Percentiles rank a stretch among this genome's conserved stretches.
These are phyloP conservation scores for Condylura cristata DNA, from an alignment of 2,113 vertebrate species.

Conservation along the genomic window DNA sequence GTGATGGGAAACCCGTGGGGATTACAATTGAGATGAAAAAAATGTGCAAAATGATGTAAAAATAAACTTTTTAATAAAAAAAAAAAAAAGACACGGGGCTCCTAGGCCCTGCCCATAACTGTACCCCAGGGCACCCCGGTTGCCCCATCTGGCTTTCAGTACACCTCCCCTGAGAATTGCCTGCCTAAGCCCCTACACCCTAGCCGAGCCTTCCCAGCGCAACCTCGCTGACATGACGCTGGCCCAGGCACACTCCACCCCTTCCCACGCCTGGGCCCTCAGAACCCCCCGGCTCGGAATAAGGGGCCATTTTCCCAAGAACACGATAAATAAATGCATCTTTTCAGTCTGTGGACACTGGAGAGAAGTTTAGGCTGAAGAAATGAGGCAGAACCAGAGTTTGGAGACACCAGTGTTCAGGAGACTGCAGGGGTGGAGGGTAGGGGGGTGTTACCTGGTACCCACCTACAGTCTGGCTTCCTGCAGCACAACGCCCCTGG, in stretches of 20 bases:
- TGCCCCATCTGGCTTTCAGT: background rate
- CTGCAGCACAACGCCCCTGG: slow-evolving; percentile 79
- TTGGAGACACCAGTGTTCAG: background rate
- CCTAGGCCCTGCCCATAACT: fast-evolving
- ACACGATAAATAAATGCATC: fast-evolving
- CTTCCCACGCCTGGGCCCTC: no score
- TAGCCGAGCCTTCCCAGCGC: background rate
- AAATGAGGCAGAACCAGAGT: background rate
- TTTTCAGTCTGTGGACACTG: background rate
- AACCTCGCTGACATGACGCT: background rate
- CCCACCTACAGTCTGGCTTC: slow-evolving; percentile 88
- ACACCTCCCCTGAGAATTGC: background rate
- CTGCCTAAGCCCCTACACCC: background rate
- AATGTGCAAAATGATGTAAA: no score
- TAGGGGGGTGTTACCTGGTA: slow-evolving; percentile 72
- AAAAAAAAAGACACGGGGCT: no score
- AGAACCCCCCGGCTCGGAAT: no score
- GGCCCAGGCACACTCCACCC: background rate
- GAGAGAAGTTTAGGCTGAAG: background rate
- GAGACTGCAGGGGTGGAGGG: fast-evolving
- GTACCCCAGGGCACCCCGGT: background rate
- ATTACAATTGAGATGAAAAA: no score
- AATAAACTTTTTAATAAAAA: no score
- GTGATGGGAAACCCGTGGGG: no score
- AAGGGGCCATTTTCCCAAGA: background rate